Evolutionary conservation across 2,797 vertebrate species (phyloP).

Genomic region (Podarcis siculus): DNA sequence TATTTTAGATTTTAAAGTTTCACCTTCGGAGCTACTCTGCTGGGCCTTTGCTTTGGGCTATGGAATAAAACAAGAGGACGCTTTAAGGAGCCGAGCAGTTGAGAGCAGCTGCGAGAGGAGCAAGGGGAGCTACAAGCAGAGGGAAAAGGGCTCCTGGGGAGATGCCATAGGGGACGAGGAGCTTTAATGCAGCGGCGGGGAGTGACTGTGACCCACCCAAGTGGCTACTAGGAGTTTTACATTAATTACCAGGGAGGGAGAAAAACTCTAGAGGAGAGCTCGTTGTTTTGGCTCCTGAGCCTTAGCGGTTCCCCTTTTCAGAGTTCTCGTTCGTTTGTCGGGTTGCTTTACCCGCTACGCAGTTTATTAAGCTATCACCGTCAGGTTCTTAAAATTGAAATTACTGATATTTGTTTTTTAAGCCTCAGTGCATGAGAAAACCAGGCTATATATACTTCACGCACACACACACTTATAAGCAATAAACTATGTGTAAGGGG

Average conservation of each 20-base stretch:
- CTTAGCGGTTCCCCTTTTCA: neutral
- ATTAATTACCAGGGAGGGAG: neutral
- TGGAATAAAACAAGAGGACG: neutral
- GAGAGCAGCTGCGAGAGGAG: no score
- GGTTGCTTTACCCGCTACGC: neutral
- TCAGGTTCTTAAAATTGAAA: no score
- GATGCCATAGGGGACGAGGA: no score
- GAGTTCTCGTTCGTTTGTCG: neutral
- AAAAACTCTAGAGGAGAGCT: no score
- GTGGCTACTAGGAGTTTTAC: neutral
- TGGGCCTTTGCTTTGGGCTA: neutral
- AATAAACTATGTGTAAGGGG: neutral
- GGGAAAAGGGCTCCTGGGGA: neutral
- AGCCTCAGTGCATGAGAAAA: no score
- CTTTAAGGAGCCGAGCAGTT: neutral
- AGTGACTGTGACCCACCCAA: neutral
- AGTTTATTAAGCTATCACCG: neutral
- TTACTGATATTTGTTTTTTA: no score
- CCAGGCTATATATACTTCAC: no score
- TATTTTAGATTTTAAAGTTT: neutral
- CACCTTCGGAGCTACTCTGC: neutral
- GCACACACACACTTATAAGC: no score
- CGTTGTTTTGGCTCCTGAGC: no score
- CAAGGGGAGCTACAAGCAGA: neutral
- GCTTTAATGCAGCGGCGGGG: neutral